Base-by-base conservation (phyloP, 2,888 invertebrate species). In the Celastrina argiolus region DNA sequence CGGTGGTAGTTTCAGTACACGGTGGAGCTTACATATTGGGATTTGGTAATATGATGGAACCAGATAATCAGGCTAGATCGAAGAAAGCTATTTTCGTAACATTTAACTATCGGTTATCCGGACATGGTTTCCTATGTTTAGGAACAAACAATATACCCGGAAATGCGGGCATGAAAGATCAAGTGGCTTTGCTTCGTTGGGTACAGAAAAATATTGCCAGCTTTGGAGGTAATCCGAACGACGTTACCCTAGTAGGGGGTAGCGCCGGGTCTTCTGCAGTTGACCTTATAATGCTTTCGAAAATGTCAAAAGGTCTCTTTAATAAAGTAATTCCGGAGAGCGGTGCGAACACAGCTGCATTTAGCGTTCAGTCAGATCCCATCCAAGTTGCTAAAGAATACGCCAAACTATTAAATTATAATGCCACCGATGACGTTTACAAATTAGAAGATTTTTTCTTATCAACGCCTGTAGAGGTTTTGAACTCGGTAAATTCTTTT, bases 371-470 rank as follows among this genome's bases (percentile, higher is more conserved):
- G 10, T 26, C 26, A 26, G 56, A 56, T 22, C 56, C 56, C 5
- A 56, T 56, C 22, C 16, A 10, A 10, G 56, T 26, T 22, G 56
- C 56, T 10, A 56, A 22, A 56, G 56, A 56, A 12, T 56, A 56
- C 22, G 56, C 56, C 10, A 2, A 22, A 26, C 56, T 56, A 1
- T 10, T 56, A 22, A 18, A 18, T 22, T 56, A 22, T 12, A 56
- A 18, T 26, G 56, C 7, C 6, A 10, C 56, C 2, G 74, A 80
- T 39, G 74, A 84, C 66, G 39, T 81, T 1, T 66, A 69, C 2
- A 78, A 73, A 0, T 70, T 85, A 22, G 81, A 80, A 76, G 69
- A 78, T 22, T 85, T 83, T 70, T 85, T 80, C 68, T 81, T 70
- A 69, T 76, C 74, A 1, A 67, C 75, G 2, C 59, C 80, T 2